Evolutionary conservation across 2,888 invertebrate genomes (phyloP), one percentile per base, ranked within the genome.

Genomic region (Emmelina monodactyla): DNA sequence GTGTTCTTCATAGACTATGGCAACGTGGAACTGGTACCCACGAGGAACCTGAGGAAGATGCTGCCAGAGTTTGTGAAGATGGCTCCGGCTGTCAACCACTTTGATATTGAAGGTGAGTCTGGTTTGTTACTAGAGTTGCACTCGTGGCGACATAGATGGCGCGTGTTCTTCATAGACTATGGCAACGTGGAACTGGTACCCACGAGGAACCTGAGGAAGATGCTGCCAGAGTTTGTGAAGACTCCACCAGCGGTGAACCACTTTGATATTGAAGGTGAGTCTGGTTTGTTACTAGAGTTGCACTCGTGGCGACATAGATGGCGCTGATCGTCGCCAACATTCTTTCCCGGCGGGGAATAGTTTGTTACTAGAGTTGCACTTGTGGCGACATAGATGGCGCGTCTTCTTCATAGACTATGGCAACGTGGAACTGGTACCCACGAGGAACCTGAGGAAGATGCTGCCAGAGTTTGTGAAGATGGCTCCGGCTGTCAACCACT

Each of bases 1-100:
- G 38, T 75, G 2, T 50, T 54, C 35, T 65, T 51, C 46, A 14
- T 72, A 1, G 78, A 78, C 61, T 56, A 60, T 45, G 76, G 75
- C 0, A 55, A 60, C 42, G 1, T 71, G 14, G 53, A 38, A 1
- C 7, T 6, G 0, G 58, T 70, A 1, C 50, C 61, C 0, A 54
- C 62, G 1, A 0, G 11, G 0, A n/a, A 37, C 2, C 37, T 78
- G 5, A 43, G 76, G 14, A 73, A 71, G 51, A 69, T 72, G 60
- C 35, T 67, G 50, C 66, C 68, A 0, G 72, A 69, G 34, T 70
- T 75, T 40, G 51, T 60, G 7, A 22, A 31, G 1, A 51, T 36
- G 0, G 16, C 54, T 15, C 70, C 72, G 0, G 64, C 59, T 1
- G 59, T 58, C 0, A 32, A 42, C 10, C 45, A 54, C 2, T 3